A percentile compares a stretch with the other conserved stretches of the same genome.
These are phyloP conservation scores for Calephelis virginiensis DNA, from an alignment of 1,140 invertebrate species.

Conservation along the genomic window DNA sequence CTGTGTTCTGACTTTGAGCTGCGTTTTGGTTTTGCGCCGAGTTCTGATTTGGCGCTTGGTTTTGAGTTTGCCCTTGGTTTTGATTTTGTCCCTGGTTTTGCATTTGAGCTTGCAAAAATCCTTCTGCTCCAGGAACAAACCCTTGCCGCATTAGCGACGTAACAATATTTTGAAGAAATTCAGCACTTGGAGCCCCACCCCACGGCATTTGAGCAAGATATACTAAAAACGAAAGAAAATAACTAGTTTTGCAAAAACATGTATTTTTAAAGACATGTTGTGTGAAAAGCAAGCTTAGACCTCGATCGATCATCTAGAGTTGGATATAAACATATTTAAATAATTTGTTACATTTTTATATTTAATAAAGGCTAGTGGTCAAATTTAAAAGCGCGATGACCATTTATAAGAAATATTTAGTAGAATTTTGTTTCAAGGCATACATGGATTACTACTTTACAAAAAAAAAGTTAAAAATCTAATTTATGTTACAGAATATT, in stretches of 20 bases:
- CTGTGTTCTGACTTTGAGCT: neutral
- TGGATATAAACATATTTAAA: too few species aligned
- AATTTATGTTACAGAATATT: too few species aligned
- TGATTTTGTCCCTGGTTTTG: constrained; percentile 15
- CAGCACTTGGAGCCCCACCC: constrained; percentile 37
- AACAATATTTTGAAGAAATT: constrained; percentile 47
- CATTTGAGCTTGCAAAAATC: constrained; percentile 24
- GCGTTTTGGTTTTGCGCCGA: neutral
- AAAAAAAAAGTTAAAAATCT: too few species aligned
- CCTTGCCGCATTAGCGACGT: constrained; percentile 45
- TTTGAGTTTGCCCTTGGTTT: constrained; percentile 4
- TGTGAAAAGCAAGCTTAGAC: too few species aligned
- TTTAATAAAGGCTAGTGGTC: too few species aligned
- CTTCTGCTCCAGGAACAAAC: constrained; percentile 37
- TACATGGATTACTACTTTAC: too few species aligned
- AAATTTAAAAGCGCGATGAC: too few species aligned
- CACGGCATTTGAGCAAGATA: constrained; percentile 41
- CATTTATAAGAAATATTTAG: too few species aligned
- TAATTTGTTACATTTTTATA: too few species aligned
- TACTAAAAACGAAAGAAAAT: constrained; percentile 30
- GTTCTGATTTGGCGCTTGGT: neutral
- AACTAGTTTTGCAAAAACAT: neutral
- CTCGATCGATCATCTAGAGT: too few species aligned
- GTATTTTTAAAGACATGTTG: too few species aligned
- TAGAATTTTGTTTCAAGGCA: too few species aligned